Evolutionary conservation across 2,113 vertebrate genomes (phyloP).

Genomic region (Zosterops borbonicus): DNA sequence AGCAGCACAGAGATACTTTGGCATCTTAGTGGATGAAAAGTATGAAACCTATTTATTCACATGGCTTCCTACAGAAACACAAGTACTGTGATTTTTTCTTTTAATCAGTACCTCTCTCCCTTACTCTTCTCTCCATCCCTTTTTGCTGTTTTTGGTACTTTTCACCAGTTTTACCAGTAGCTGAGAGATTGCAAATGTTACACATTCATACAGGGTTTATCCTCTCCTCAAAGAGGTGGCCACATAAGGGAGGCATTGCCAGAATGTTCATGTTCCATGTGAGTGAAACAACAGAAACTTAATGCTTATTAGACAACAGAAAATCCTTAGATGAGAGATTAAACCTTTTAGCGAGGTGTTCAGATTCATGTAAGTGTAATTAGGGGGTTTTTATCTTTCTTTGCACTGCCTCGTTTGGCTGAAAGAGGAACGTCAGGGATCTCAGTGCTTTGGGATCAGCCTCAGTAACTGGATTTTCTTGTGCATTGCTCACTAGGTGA

Average conservation of each 20-base stretch:
- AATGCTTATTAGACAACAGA: neutral
- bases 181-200: neutral
- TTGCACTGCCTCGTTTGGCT: neutral
- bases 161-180: neutral
- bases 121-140: neutral
- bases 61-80: neutral
- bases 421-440: neutral
- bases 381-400: fast-evolving
- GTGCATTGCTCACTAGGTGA: neutral
- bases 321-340: neutral
- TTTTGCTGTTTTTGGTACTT: neutral
- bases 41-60: neutral
- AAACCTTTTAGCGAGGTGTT: neutral
- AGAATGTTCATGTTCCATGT: neutral
- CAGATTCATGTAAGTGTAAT: neutral
- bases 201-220: neutral
- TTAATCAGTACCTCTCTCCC: neutral
- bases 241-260: neutral
- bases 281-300: neutral
- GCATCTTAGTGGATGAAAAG: neutral
- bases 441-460: neutral
- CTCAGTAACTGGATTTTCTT: neutral
- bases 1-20: neutral
- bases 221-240: neutral
- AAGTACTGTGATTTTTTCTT: neutral